phyloP scores from a whole-genome alignment of 1,140 invertebrate species.

The Papilio polytes region DNA sequence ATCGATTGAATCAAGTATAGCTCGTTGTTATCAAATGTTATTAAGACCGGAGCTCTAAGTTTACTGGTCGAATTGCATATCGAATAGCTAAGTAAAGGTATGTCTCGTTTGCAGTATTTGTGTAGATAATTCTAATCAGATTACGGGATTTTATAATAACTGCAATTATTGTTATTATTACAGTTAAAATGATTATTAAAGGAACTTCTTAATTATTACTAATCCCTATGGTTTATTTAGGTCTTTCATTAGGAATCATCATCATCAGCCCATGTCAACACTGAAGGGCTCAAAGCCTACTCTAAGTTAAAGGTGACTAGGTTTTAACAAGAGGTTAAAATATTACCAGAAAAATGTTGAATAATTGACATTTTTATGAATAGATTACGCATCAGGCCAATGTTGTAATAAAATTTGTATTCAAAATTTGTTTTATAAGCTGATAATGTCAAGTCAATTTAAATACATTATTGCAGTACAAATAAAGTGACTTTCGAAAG shows the following conservation, averaged over 20 bases:
- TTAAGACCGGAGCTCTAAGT: constrained; percentile 38
- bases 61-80: constrained; percentile 42
- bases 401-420: constrained; percentile 4
- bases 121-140: constrained; percentile 16
- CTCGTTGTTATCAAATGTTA: constrained; percentile 13
- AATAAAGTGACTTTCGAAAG: not conserved
- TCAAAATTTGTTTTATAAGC: not conserved
- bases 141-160: constrained; percentile 1
- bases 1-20: not conserved
- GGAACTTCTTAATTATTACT: not conserved
- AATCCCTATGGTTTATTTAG: not conserved
- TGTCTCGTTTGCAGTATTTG: constrained; percentile 8
- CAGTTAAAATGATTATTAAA: not conserved
- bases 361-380: not conserved
- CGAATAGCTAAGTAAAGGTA: constrained; percentile 32
- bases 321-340: not conserved
- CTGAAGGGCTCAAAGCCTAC: too few relatives aligned
- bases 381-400: not conserved
- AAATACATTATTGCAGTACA: not conserved
- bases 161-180: too few relatives aligned
- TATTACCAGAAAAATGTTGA: not conserved
- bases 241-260: not conserved
- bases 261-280: too few relatives aligned
- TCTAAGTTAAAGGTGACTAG: not conserved
- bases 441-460: constrained; percentile 6